Conservation (phyloP, 2,888 invertebrate genomes). For the Acleris emargana region DNA sequence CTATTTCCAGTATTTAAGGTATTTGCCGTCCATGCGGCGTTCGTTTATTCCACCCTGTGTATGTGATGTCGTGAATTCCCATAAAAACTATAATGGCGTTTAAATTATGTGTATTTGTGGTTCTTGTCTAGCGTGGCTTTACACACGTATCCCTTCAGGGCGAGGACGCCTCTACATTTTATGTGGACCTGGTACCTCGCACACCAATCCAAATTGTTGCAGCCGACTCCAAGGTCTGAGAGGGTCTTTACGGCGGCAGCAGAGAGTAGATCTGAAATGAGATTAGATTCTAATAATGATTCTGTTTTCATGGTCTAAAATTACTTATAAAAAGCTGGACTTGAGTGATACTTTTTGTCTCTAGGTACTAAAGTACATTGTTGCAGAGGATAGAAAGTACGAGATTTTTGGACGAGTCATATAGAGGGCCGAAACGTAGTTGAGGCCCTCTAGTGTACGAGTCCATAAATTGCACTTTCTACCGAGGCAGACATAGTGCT, state of each 20-base stretch:
- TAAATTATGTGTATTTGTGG: slow-evolving; percentile 23
- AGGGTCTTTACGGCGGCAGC: slow-evolving; percentile 84
- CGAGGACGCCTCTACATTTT: slow-evolving; percentile 95
- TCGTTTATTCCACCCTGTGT: too few species aligned
- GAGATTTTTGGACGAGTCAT: too few species aligned
- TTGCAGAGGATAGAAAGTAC: too few species aligned
- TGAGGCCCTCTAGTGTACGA: too few species aligned
- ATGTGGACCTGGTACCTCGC: slow-evolving; percentile 94
- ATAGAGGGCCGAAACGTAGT: too few species aligned
- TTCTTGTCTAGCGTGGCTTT: slow-evolving; percentile 66
- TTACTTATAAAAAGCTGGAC: too few species aligned
- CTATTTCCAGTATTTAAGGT: too few species aligned
- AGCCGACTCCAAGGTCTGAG: slow-evolving; percentile 66
- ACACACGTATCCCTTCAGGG: slow-evolving; percentile 94
- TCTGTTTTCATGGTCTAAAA: neutral
- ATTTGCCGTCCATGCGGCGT: too few species aligned
- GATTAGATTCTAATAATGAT: neutral
- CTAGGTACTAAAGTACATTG: too few species aligned
- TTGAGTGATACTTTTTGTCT: too few species aligned
- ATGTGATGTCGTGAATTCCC: neutral
- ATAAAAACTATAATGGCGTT: neutral
- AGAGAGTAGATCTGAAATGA: slow-evolving; percentile 69
- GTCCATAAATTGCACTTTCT: too few species aligned
- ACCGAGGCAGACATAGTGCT: too few species aligned
- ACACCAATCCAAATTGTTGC: slow-evolving; percentile 88